Conservation (phyloP, 2,113 vertebrate species). For the Anguilla rostrata region DNA sequence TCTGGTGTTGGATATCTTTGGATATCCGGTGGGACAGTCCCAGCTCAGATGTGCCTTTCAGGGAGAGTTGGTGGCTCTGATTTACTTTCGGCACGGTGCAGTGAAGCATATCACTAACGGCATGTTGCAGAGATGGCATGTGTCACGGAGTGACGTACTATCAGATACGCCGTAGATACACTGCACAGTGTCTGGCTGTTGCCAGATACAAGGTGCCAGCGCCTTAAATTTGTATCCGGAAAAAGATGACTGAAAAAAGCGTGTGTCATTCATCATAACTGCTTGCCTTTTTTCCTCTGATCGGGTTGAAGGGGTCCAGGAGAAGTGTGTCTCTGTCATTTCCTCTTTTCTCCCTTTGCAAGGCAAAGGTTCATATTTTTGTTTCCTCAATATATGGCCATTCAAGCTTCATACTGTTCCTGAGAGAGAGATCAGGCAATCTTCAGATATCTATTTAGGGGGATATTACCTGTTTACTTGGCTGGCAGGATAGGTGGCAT, state of each 20-base stretch:
- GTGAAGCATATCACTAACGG: neutral
- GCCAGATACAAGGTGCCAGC: neutral
- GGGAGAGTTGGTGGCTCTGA: neutral
- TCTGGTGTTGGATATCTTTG: neutral
- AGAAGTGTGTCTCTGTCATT: neutral
- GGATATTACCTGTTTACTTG: too few species aligned
- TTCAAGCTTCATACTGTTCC: too few species aligned
- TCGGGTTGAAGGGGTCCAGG: neutral
- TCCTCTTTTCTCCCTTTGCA: too few species aligned
- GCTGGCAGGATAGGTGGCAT: too few species aligned
- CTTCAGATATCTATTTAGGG: too few species aligned
- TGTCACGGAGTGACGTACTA: neutral
- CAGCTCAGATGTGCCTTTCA: neutral
- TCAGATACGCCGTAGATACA: neutral
- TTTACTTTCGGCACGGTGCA: neutral
- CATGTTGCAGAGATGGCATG: neutral
- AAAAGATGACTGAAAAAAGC: neutral
- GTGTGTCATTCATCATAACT: neutral
- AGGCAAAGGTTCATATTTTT: too few species aligned
- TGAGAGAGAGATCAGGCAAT: too few species aligned
- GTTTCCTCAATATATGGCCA: too few species aligned
- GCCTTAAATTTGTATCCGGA: neutral
- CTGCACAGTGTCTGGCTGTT: neutral
- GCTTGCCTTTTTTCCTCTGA: neutral
- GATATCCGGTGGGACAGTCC: neutral